Evolutionary conservation across 2,797 vertebrate species (phyloP), one percentile per base, ranked within the genome.

Genomic region (Amniataba percoides): DNA sequence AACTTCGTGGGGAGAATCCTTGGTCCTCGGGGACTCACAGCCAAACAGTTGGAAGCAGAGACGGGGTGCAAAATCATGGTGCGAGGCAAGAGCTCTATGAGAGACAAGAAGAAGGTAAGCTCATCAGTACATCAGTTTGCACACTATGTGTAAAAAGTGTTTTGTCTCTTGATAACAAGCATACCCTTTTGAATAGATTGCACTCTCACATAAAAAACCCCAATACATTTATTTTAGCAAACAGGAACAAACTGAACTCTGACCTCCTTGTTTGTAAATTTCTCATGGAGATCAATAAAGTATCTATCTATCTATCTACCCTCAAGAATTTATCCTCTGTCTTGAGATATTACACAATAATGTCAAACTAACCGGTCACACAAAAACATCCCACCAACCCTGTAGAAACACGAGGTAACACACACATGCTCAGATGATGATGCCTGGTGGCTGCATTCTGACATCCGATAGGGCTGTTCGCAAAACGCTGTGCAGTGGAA

Each of bases 31-130:
- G 96, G 96, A 84, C 94, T 96, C 77, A 96, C 96, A 19, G 95
- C 95, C 81, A 96, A 96, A 90, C 96, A 96, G 91, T 86, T 96
- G 90, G 95, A 96, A 89, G 95, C 95, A 72, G 95, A 96, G 81
- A 96, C 96, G 2, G 96, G 95, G 84, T 96, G 96, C 89, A 96
- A 96, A 94, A 96, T 96, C 88, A 96, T 96, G 96, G 96, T 96
- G 83, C 93, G 96, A 90, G 96, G 96, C 64, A 96, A 96, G 86
- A 96, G 96, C 90, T 96, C 96, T 80, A 96, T 96, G 96, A 94
- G 95, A 85, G 96, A 96, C 94, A 95, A 94, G 81, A 96, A 96
- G 91, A 96, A 96, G 96, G 96, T 96, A 92, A 94, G 93, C 40
- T 46, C 55, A 70, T 78, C 53, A 23, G 34, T 7, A 14, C 64